Base-by-base conservation (phyloP, 2,888 invertebrate species). In the Eledona agricola region DNA sequence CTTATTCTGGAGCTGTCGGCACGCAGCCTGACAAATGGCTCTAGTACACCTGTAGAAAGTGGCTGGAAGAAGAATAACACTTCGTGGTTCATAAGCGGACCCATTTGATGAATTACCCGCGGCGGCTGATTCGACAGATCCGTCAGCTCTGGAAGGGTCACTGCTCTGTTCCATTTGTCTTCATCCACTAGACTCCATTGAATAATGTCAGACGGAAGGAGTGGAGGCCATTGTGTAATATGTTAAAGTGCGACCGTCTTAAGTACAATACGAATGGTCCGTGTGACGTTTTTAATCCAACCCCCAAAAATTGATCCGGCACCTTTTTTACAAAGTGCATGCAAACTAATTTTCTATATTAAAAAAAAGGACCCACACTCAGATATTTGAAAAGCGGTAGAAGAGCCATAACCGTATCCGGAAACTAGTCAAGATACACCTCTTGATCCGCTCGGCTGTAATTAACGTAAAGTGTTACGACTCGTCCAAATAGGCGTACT, bases 101-200 rank as follows among this genome's bases (percentile, higher is more conserved):
- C 35, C 31, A 37, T 53, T 63, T 63, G 62, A 64, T 63, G 57
- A 55, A 64, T 63, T 59, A 60, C 61, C 59, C 42, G 45, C 55
- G 53, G 55, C 55, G 57, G 51, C 55, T 54, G 55, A 60, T 62
- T 62, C 60, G 60, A 64, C 61, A 57, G 57, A 58, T 60, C 58
- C 62, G 63, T 61, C 64, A 60, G 59, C 43, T 35, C 38, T 58
- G 45, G 51, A 58, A 56, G 62, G 65, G 63, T 64, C 65, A 65
- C 58, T 60, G 60, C 59, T 63, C 64, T 35, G 32, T 60, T 62
- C 58, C 65, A 65, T 65, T 65, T 64, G 65, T 65, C 65, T 65
- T 65, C 62, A 63, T 65, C 59, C 62, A 49, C 55, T 52, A 49
- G 55, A 56, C 52, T 52, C 55, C 51, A 52, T 52, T 60, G 58